Percentiles rank a stretch among this genome's conserved stretches.
Conservation (phyloP, 2,888 invertebrate genomes). For the Fissipunctia ypsillon region DNA sequence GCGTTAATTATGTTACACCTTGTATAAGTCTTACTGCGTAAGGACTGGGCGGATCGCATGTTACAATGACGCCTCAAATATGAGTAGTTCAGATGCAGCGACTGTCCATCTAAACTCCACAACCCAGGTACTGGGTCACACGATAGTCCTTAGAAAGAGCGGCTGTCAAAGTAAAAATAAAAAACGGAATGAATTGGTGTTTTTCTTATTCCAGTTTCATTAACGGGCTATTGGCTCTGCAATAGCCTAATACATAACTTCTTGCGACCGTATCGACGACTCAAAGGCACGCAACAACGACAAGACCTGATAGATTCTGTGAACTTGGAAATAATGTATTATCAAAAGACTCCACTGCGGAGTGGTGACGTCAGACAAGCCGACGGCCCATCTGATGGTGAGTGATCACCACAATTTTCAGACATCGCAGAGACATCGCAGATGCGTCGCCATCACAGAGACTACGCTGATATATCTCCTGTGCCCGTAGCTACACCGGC, state of each 20-base stretch:
- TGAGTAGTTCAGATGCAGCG: not conserved
- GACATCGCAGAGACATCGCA: not conserved
- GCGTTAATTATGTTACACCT: no score
- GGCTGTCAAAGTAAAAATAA: no score
- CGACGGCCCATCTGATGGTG: not conserved
- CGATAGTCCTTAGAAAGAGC: no score
- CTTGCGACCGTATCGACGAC: slow-evolving; percentile 27
- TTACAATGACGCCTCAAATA: no score
- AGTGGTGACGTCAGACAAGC: no score
- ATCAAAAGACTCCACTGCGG: no score
- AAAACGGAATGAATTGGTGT: not conserved
- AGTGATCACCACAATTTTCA: not conserved
- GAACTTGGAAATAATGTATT: not conserved
- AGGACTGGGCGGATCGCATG: no score
- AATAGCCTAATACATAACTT: slow-evolving; percentile 6
- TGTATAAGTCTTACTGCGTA: no score
- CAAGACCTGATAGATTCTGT: not conserved
- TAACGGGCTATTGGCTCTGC: slow-evolving; percentile 11
- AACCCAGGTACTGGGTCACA: no score
- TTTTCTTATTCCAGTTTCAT: not conserved
- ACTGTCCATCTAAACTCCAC: no score
- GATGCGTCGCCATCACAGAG: no score
- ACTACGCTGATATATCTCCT: not conserved
- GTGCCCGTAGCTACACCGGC: not conserved
- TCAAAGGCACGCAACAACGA: not conserved